Evolutionary conservation across 2,797 vertebrate species (phyloP), one percentile per base, ranked within the genome.

Genomic region (Eulemur rubriventer): DNA sequence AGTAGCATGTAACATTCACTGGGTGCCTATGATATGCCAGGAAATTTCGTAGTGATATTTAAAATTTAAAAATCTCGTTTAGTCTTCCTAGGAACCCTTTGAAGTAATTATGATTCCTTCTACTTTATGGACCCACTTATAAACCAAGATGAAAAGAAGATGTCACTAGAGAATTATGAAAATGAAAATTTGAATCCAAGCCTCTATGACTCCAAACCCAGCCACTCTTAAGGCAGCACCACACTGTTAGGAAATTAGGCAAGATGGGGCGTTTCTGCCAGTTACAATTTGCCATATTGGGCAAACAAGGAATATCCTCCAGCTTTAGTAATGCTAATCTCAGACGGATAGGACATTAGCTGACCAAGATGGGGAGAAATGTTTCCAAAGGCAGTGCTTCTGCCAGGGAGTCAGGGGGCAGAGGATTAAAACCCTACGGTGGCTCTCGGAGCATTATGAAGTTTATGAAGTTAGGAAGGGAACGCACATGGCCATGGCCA

Each of bases 401-500:
- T 81, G 24, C 10, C 38, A 4, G 8, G 43, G 6, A 65, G 57
- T 35, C 14, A 0, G 46, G 24, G 22, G 26, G 8, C 3, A 6
- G 22, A 30, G 26, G 52, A 18, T 50, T 24, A 24, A 30, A 59
- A 67, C 22, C 43, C 67, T 17, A 7, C 24, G 9, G 14, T 78
- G 52, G 6, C 14, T 48, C 33, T 61, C 61, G 28, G 4, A 46
- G 48, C 9, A 0, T 18, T 0, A 7, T 2, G 6, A 35, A 73
- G 16, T 22, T 18, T 0, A 7, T 2, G 7, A 35, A 73, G 16
- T 28, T 72, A 33, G 24, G 57, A 63, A 22, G 17, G 22, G 5
- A 9, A 75, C 0, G 2, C 3, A 55, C 12, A 4, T 0, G 12
- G 13, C 30, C 7, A 0, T 0, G 13, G 1, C 30, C 13, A 1